Evolutionary conservation across 2,888 invertebrate species (phyloP), one percentile per base, ranked within the genome.

Genomic region (Xiphydria camelus): DNA sequence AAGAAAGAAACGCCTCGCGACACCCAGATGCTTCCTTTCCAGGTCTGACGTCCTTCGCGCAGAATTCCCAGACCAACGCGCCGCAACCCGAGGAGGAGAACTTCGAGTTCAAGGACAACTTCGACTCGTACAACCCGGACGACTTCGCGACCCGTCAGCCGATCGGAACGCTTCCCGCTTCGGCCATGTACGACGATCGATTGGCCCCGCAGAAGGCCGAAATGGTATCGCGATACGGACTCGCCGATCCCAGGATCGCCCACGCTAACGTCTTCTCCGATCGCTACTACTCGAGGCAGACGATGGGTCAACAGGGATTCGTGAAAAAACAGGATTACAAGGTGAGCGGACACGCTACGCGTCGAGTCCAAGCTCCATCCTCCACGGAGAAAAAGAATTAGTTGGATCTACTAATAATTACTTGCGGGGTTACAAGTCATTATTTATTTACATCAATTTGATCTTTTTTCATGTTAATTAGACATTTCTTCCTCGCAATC

Each of bases 71-170:
- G 48, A 62, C 58, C 10, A 63, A 64, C 10, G 49, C 59, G 4
- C 45, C 54, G 9, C 43, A 44, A 41, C 64, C 68, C 49, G 73
- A 75, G 23, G 81, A 85, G 14, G 84, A 86, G 43, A 87, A 87
- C 60, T 80, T 85, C 35, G 90, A 90, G 44, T 91, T 91, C 63
- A 88, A 89, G 64, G 90, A 90, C 60, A 80, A 83, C 47, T 77
- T 80, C 64, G 82, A 80, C 1, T 79, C 80, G 43, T 70, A 78
- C 2, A 68, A 55, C 46, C n/a, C n/a, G n/a, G 80, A 79, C 25
- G 73, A 75, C 38, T 76, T 78, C 74, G 7, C 82, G 78, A 67
- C 79, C 70, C 29, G 78, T 72, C 59, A 74, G 45, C 75, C 74
- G 2, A 47, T 76, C 4, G 76, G 76, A 18, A 76, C 76, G 1